Evolutionary conservation across 2,797 vertebrate species (phyloP).

Genomic region (Tauraco hartlaubi): DNA sequence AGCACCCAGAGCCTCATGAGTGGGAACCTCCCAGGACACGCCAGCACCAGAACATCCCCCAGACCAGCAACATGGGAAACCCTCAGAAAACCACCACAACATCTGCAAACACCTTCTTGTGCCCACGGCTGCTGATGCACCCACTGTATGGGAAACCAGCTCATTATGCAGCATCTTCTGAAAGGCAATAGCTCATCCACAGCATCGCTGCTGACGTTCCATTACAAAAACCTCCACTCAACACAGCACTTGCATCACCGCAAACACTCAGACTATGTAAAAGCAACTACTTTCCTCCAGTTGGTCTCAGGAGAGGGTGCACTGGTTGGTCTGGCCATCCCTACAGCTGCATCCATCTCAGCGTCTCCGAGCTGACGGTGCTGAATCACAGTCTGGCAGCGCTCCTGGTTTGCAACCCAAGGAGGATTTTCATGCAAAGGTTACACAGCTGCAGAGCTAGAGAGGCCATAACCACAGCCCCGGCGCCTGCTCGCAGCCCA

Average conservation of each 20-base stretch:
- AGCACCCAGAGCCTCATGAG: rapidly evolving
- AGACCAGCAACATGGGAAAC: neutral
- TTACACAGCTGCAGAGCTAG: constrained; percentile 5
- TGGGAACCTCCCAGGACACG: neutral
- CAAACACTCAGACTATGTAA: neutral
- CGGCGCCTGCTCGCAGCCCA: neutral
- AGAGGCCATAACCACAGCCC: neutral
- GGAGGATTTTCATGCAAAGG: neutral
- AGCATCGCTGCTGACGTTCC: neutral
- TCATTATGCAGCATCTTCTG: neutral
- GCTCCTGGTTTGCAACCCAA: neutral
- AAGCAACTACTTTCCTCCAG: neutral
- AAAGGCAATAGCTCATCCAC: neutral
- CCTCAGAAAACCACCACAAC: neutral
- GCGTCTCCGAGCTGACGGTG: rapidly evolving
- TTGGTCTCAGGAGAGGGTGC: neutral
- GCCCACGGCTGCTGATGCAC: neutral
- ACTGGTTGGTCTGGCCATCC: neutral
- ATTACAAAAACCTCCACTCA: neutral
- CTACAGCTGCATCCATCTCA: neutral
- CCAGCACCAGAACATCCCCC: neutral
- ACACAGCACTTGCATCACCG: neutral
- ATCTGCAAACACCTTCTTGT: neutral
- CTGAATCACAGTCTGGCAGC: neutral
- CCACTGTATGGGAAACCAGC: neutral